Evolutionary conservation across 2,888 invertebrate genomes (phyloP).

Genomic region (Brenthis ino): DNA sequence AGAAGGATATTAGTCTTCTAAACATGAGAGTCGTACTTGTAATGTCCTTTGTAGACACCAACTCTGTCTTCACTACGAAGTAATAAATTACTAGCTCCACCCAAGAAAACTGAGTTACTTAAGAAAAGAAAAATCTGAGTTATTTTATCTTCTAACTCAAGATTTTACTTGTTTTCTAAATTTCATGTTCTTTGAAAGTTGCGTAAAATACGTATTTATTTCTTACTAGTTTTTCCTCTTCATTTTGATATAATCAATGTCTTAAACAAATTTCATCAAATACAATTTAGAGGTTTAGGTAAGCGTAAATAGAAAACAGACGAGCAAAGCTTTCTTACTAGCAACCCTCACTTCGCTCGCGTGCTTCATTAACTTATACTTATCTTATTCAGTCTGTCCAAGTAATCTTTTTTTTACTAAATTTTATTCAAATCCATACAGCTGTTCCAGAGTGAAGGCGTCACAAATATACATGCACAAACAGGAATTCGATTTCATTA

Average conservation of each 20-base stretch:
- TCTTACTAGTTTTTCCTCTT: background rate
- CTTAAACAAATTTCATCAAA: too few species aligned
- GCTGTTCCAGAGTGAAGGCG: too few species aligned
- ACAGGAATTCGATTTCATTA: too few species aligned
- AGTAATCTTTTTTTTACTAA: too few species aligned
- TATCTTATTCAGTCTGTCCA: too few species aligned
- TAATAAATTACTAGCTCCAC: conserved; percentile 12
- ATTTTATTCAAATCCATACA: too few species aligned
- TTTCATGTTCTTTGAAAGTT: background rate
- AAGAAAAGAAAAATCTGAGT: conserved; percentile 12
- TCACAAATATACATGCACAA: too few species aligned
- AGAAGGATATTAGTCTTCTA: conserved; percentile 15
- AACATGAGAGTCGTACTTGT: conserved; percentile 20
- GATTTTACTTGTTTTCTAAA: background rate
- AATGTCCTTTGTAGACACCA: conserved; percentile 21
- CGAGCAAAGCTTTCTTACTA: too few species aligned
- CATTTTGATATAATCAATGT: background rate
- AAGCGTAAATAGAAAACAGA: too few species aligned
- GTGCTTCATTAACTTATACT: too few species aligned
- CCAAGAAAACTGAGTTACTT: background rate
- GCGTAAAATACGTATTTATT: background rate
- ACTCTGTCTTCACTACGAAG: conserved; percentile 13
- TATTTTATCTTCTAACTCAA: conserved; percentile 7
- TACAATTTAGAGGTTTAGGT: too few species aligned
- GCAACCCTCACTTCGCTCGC: too few species aligned